Conservation (phyloP, 2,113 vertebrate genomes). For the Colius striatus region DNA sequence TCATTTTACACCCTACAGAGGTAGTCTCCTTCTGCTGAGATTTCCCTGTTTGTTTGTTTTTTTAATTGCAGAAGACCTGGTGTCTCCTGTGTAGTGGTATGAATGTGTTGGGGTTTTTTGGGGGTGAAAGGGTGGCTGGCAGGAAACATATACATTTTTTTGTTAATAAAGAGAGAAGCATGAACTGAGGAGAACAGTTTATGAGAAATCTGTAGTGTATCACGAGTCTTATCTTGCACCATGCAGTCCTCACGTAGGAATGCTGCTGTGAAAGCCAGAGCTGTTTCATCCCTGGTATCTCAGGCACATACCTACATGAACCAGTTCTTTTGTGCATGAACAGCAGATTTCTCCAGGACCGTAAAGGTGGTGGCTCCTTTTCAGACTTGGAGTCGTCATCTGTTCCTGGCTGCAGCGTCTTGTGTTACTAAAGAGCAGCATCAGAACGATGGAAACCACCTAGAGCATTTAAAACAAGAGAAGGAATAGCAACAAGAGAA, state of each 20-base stretch:
- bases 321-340: background rate
- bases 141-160: background rate
- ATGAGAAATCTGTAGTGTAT: background rate
- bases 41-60: background rate
- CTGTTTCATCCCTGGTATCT: background rate
- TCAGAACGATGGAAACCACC: background rate
- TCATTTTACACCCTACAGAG: conserved; percentile 12
- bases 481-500: background rate
- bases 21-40: conserved; percentile 1
- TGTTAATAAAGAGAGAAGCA: background rate
- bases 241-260: accelerated
- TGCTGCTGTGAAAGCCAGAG: background rate
- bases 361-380: background rate
- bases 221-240: background rate
- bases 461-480: background rate
- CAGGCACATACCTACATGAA: accelerated
- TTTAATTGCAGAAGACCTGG: background rate
- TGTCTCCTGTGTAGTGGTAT: background rate
- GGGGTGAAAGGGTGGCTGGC: background rate
- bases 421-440: background rate
- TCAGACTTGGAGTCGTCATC: background rate
- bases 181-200: background rate
- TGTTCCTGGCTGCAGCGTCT: background rate
- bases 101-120: background rate
- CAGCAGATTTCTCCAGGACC: background rate